A percentile compares a stretch with the other conserved stretches of the same genome.
Evolutionary conservation across 2,888 invertebrate species (phyloP).

Genomic region (Diplazon laetatorius): DNA sequence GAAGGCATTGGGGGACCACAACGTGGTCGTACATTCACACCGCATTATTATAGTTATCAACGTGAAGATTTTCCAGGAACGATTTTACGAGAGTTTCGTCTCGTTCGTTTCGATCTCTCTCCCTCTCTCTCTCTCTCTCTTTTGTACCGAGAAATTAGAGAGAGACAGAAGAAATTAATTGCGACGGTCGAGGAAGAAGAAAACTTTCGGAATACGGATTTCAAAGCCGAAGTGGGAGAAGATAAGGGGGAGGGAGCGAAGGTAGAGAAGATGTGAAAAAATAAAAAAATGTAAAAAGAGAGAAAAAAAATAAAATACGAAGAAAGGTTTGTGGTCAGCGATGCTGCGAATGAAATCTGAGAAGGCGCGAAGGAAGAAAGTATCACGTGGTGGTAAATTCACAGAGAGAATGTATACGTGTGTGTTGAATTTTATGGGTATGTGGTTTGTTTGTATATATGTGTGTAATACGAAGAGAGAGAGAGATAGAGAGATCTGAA

Average conservation of each 20-base stretch:
- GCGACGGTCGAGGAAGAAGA: constrained; percentile 27
- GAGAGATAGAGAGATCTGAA: too few species aligned
- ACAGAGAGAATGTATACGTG: constrained; percentile 35
- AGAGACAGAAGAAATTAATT: constrained; percentile 64
- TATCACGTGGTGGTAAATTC: constrained; percentile 56
- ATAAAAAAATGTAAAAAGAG: constrained; percentile 67
- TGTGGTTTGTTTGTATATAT: constrained; percentile 60
- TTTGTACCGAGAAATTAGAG: constrained; percentile 72
- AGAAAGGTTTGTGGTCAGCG: constrained; percentile 38
- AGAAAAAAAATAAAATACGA: constrained; percentile 48
- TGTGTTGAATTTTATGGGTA: constrained; percentile 49
- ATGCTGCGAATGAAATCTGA: constrained; percentile 62
- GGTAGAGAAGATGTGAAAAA: constrained; percentile 64
- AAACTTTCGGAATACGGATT: constrained; percentile 46
- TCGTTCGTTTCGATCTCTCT: constrained; percentile 63
- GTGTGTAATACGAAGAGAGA: too few species aligned
- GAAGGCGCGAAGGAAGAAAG: constrained; percentile 73
- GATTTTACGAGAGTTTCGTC: constrained; percentile 65
- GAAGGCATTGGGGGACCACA: constrained; percentile 20
- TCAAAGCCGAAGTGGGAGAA: constrained; percentile 60
- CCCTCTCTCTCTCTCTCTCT: constrained; percentile 13
- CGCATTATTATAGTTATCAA: constrained; percentile 75
- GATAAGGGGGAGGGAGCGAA: constrained; percentile 53
- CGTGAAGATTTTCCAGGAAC: constrained; percentile 75
- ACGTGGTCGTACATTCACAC: constrained; percentile 17